Evolutionary conservation across 2,888 invertebrate species (phyloP), one percentile per base, ranked within the genome.

Genomic region (Cacoxenus indagator): DNA sequence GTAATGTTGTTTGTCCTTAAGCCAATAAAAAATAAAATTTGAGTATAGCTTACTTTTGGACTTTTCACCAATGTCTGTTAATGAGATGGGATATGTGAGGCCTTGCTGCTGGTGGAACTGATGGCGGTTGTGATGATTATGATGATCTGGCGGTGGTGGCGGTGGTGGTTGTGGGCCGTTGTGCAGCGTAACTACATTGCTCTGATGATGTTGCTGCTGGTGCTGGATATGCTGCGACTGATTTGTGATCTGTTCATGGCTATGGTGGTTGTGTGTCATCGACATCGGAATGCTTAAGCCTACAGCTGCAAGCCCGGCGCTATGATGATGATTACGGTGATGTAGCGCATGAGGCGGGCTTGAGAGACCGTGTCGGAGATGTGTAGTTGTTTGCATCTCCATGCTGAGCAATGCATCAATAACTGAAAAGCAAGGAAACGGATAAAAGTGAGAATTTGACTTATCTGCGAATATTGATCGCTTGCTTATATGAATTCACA

Each of bases 331-430:
- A 64, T 78, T 72, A n/a, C 57, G 67, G 29, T 71, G 62, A 67
- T 55, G 55, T 5, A 72, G 17, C 65, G 68, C 70, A 72, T 83
- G 78, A 73, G 84, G 76, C 72, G 83, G 73, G 76, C 84, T 68
- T 74, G 85, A 70, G 75, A 85, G 73, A 72, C 78, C 82, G 77
- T 84, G 85, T 77, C 80, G 83, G 70, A 85, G 80, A 81, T 85
- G 85, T 73, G 87, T 73, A 71, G 86, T 75, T 71, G 86, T 80
- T 75, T 86, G 87, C 76, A 87, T 80, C 79, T 87, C 87, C 87
- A 87, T 87, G 71, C 81, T 86, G 76, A 85, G 81, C 86, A 86
- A 85, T 82, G 78, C 83, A 75, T 71, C 61, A 73, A 69, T 57
- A 70, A 66, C 82, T 79, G 70, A 48, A 67, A 80, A 75, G 43